Conservation (phyloP, 2,797 vertebrate genomes). For the Acanthurus lineatus region DNA sequence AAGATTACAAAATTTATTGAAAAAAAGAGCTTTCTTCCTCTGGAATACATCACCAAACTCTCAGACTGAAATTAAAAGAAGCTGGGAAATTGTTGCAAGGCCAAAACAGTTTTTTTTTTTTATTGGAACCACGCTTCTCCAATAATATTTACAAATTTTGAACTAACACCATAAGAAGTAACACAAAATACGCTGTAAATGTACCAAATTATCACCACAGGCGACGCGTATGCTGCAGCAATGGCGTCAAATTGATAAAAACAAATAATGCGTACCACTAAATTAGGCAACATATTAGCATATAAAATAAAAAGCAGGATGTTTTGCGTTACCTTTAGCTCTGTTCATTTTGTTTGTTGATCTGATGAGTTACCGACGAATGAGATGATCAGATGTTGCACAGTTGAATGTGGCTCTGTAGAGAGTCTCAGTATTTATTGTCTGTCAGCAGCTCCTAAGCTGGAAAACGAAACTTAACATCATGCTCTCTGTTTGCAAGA, state of each 20-base stretch:
- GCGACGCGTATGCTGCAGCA: not conserved
- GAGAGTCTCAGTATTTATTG: not conserved
- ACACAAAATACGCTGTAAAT: no score
- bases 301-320: no score
- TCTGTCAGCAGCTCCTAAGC: rapidly evolving
- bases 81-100: no score
- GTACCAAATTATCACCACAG: not conserved
- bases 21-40: not conserved
- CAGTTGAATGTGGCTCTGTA: not conserved
- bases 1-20: not conserved
- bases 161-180: no score
- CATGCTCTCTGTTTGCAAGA: constrained; percentile 53
- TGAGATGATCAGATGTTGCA: not conserved
- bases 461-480: constrained; percentile 69
- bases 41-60: not conserved
- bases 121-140: no score
- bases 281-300: not conserved
- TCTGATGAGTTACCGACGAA: not conserved
- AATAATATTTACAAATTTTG: no score
- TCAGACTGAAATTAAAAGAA: no score
- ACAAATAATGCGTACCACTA: not conserved
- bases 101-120: no score
- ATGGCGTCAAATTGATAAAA: not conserved
- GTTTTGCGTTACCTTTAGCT: constrained; percentile 32
- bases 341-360: constrained; percentile 39